Conservation (phyloP, 2,888 invertebrate species). For the Eurytoma californica region DNA sequence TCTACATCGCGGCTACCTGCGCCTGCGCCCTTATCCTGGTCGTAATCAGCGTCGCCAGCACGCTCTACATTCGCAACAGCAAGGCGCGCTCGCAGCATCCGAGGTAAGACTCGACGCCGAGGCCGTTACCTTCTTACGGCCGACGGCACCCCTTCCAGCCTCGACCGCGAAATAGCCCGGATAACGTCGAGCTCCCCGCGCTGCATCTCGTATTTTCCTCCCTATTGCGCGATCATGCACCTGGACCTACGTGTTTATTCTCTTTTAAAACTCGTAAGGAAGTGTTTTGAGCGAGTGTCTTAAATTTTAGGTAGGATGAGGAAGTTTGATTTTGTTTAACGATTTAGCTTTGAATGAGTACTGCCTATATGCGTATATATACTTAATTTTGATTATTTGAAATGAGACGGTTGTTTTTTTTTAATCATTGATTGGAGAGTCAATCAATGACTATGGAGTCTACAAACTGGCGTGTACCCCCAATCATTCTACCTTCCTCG, state of each 20-base stretch:
- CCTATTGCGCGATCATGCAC: not conserved
- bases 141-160: not conserved
- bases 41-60: conserved; percentile 82
- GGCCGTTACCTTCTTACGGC: not conserved
- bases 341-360: too few species aligned
- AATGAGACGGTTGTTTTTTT: too few species aligned
- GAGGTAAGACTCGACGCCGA: conserved; percentile 77
- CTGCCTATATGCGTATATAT: too few species aligned
- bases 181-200: not conserved
- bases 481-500: too few species aligned
- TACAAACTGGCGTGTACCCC: too few species aligned
- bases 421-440: too few species aligned
- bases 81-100: conserved; percentile 83
- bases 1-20: conserved; percentile 89
- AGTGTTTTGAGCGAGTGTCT: not conserved
- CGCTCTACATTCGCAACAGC: conserved; percentile 81
- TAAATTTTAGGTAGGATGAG: too few species aligned
- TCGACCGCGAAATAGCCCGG: not conserved
- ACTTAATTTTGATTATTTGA: too few species aligned
- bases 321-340: too few species aligned
- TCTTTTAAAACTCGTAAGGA: not conserved
- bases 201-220: not conserved
- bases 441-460: too few species aligned
- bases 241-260: not conserved
- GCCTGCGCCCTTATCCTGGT: conserved; percentile 84